phyloP scores from a whole-genome alignment of 2,113 vertebrate species.

The Stigmatopora nigra region DNA sequence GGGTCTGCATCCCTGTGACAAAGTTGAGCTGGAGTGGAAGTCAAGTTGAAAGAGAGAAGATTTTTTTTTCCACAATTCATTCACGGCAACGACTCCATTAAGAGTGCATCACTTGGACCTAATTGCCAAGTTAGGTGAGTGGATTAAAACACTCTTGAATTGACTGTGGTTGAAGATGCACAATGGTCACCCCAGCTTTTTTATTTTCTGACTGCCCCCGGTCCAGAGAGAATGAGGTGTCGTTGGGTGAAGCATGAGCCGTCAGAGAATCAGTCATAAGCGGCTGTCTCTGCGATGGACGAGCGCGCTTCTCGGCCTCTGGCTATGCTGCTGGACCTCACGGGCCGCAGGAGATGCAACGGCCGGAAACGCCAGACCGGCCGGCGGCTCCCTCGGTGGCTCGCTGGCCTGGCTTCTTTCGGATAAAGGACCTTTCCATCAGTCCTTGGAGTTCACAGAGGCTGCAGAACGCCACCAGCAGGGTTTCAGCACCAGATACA shows the following conservation, averaged over 20 bases:
- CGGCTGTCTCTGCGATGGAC: slow-evolving; percentile 89
- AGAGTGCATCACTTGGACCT: slow-evolving; percentile 22
- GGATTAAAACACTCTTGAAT: background rate
- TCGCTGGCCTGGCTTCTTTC: slow-evolving; percentile 73
- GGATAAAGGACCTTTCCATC: slow-evolving; percentile 76
- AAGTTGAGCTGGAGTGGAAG: slow-evolving; percentile 34
- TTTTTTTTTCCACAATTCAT: background rate
- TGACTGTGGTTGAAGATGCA: background rate
- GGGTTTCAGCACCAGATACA: slow-evolving; percentile 74
- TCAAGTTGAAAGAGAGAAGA: slow-evolving; percentile 21
- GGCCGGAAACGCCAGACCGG: slow-evolving; percentile 73
- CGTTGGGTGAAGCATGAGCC: slow-evolving; percentile 91
- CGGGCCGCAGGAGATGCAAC: slow-evolving; percentile 57
- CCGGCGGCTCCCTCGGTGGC: slow-evolving; percentile 59
- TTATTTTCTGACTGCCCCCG: slow-evolving; percentile 11
- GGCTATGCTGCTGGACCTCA: slow-evolving; percentile 70
- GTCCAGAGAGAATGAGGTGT: slow-evolving; percentile 83
- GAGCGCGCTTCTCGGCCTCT: slow-evolving; percentile 86
- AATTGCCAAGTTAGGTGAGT: slow-evolving; percentile 33
- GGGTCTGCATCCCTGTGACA: slow-evolving; percentile 18
- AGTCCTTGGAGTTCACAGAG: slow-evolving; percentile 73
- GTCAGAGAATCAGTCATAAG: slow-evolving; percentile 86
- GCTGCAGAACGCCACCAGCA: slow-evolving; percentile 73
- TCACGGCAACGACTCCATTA: background rate
- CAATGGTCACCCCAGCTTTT: background rate